These are phyloP conservation scores for Drosophila limbata DNA, from an alignment of 2,888 invertebrate genomes.

Conservation along the genomic window DNA sequence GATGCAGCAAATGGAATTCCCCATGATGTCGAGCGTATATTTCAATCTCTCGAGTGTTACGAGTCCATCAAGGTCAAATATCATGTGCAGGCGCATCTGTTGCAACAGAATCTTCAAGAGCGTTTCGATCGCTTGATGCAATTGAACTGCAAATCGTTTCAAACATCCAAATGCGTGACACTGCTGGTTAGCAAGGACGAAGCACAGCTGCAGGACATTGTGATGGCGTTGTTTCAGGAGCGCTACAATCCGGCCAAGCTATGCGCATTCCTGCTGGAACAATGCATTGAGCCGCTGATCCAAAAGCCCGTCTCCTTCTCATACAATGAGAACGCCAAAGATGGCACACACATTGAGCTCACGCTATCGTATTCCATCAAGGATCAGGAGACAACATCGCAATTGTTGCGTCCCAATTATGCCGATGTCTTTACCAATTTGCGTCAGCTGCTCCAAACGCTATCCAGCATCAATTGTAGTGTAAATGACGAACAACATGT, in stretches of 20 bases:
- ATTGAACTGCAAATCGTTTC: slow-evolving; percentile 82
- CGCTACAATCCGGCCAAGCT: slow-evolving; percentile 83
- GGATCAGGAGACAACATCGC: slow-evolving; percentile 46
- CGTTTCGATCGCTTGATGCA: slow-evolving; percentile 84
- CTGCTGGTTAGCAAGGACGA: slow-evolving; percentile 82
- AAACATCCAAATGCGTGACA: slow-evolving; percentile 82
- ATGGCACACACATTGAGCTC: slow-evolving; percentile 68
- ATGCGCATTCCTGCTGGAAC: slow-evolving; percentile 82
- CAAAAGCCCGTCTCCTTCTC: slow-evolving; percentile 83
- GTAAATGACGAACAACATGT: slow-evolving; percentile 78
- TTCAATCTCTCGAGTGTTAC: slow-evolving; percentile 82
- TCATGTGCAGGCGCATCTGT: slow-evolving; percentile 81
- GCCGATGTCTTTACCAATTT: slow-evolving; percentile 82
- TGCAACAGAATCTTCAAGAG: slow-evolving; percentile 83
- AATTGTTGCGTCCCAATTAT: slow-evolving; percentile 81
- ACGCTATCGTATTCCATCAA: slow-evolving; percentile 83
- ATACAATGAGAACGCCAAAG: slow-evolving; percentile 69
- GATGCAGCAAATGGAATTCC: slow-evolving; percentile 41
- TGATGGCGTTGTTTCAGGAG: slow-evolving; percentile 82
- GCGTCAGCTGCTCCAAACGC: slow-evolving; percentile 73
- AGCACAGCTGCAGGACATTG: slow-evolving; percentile 80
- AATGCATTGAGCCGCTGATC: slow-evolving; percentile 84
- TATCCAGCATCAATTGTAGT: slow-evolving; percentile 81
- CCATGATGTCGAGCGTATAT: slow-evolving; percentile 76
- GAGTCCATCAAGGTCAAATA: slow-evolving; percentile 83